Percentiles rank a stretch among this genome's conserved stretches.
These are phyloP conservation scores for Holothuria glaberrima DNA, from an alignment of 35 echinoderm and acorn worm species.

Conservation along the genomic window DNA sequence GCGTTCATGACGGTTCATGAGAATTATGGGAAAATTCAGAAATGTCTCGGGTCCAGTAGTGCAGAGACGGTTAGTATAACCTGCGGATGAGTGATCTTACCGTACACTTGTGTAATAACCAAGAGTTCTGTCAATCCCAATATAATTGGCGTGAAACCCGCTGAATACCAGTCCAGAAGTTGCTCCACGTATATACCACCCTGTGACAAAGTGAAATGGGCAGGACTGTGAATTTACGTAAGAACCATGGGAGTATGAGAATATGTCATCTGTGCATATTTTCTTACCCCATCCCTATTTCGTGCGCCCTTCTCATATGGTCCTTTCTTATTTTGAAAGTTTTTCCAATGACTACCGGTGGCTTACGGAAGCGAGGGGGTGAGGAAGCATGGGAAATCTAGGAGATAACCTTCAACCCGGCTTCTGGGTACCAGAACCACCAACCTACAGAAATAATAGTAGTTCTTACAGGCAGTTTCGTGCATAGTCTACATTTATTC, in stretches of 20 bases:
- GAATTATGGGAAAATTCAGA: too few species aligned
- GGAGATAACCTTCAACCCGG: too few species aligned
- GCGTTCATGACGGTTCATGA: too few species aligned
- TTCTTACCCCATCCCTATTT: not conserved
- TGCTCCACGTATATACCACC: slow-evolving; percentile 83
- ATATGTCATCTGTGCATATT: not conserved
- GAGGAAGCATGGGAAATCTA: too few species aligned
- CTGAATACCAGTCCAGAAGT: slow-evolving; percentile 86
- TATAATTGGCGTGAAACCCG: slow-evolving; percentile 68
- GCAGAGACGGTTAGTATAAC: too few species aligned
- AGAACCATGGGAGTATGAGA: not conserved
- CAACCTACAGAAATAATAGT: too few species aligned
- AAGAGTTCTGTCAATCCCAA: slow-evolving; percentile 49
- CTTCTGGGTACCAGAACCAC: too few species aligned
- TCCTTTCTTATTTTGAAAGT: not conserved
- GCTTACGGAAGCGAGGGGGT: too few species aligned
- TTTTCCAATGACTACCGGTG: too few species aligned
- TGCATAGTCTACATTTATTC: too few species aligned
- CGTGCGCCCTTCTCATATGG: not conserved
- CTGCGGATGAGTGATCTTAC: slow-evolving; percentile 41
- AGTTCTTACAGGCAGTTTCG: too few species aligned
- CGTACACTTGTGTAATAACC: slow-evolving; percentile 66
- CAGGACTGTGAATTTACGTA: not conserved
- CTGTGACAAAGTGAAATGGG: slow-evolving; percentile 16
- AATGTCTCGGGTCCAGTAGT: too few species aligned